These are phyloP conservation scores for Lerista edwardsae DNA, from an alignment of 2,797 vertebrate species.

Conservation along the genomic window DNA sequence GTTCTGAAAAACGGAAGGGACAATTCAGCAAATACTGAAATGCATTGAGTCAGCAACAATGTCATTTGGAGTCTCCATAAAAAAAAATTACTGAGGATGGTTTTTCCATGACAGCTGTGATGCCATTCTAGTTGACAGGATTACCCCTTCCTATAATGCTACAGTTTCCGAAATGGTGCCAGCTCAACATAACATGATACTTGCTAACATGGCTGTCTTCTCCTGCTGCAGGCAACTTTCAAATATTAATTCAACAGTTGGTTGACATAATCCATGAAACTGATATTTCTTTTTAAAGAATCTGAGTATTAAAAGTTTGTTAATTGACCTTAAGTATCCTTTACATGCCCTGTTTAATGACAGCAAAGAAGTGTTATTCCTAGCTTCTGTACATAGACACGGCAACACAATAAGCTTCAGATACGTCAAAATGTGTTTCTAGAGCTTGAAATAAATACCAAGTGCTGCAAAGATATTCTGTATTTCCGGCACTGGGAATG, in stretches of 20 bases:
- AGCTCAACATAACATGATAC: neutral
- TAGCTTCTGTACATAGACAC: neutral
- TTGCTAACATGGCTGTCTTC: neutral
- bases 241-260: neutral
- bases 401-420: neutral
- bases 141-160: neutral
- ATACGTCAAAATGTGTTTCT: neutral
- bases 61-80: too few relatives aligned
- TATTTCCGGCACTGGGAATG: neutral
- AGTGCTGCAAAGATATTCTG: neutral
- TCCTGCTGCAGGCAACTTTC: neutral
- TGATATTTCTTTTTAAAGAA: neutral
- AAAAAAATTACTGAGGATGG: neutral
- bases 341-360: neutral
- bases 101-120: slow-evolving; percentile 32
- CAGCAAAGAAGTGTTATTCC: neutral
- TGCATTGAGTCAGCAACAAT: too few relatives aligned
- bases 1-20: too few relatives aligned
- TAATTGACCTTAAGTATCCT: neutral
- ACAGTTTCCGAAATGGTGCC: slow-evolving; percentile 2
- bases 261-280: neutral
- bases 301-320: neutral
- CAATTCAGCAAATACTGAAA: too few relatives aligned
- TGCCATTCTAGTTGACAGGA: neutral
- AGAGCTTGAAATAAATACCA: neutral